phyloP scores from a whole-genome alignment of 92 coral and sea anemone genomes.

The Plumapathes pennacea region DNA sequence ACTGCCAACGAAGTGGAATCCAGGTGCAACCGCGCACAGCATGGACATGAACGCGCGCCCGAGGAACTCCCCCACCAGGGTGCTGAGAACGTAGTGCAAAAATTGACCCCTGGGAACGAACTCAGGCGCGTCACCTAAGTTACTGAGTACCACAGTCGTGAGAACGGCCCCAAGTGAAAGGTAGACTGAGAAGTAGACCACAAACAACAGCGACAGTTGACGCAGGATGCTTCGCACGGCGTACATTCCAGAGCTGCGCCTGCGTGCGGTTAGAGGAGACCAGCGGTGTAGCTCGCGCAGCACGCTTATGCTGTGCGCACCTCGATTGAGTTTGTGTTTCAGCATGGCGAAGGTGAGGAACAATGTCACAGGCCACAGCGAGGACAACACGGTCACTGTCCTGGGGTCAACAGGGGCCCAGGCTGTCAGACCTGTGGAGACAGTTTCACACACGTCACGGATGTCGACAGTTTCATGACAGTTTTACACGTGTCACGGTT shows the following conservation, averaged over 20 bases:
- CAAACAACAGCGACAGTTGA: constrained; percentile 42
- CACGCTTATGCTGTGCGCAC: not conserved
- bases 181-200: constrained; percentile 61
- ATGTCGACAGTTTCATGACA: too few species aligned
- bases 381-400: constrained; percentile 51
- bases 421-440: constrained; percentile 72
- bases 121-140: constrained; percentile 31
- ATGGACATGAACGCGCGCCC: constrained; percentile 72
- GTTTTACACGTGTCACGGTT: too few species aligned
- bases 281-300: not conserved
- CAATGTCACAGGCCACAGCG: constrained; percentile 72
- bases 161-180: constrained; percentile 60
- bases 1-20: constrained; percentile 33
- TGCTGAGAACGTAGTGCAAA: constrained; percentile 74
- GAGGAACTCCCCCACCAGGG: constrained; percentile 79
- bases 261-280: constrained; percentile 32
- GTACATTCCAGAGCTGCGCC: constrained; percentile 2
- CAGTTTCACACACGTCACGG: too few species aligned
- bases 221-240: constrained; percentile 48
- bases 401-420: constrained; percentile 76
- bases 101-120: constrained; percentile 64
- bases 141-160: constrained; percentile 54
- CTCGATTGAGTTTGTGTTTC: constrained; percentile 31
- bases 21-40: constrained; percentile 53
- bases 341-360: constrained; percentile 60